These are phyloP conservation scores for Nipponacmea schrenckii DNA, from an alignment of 2,888 invertebrate species.

Conservation along the genomic window DNA sequence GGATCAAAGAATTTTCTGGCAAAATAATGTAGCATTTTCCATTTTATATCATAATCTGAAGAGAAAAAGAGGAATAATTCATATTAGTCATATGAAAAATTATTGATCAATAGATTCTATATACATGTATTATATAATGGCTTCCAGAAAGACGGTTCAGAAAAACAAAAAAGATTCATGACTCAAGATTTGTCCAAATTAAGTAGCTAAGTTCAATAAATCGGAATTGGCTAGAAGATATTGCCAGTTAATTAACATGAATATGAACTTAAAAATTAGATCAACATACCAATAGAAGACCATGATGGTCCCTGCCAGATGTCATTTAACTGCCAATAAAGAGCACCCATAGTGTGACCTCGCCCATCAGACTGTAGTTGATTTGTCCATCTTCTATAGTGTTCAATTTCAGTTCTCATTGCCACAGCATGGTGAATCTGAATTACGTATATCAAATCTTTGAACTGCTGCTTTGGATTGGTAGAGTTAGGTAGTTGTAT, in stretches of 20 bases:
- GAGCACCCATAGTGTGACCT: constrained; percentile 91
- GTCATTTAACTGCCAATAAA: constrained; percentile 98
- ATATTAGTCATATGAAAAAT: no score
- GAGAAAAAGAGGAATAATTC: constrained; percentile 24
- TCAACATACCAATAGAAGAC: constrained; percentile 69
- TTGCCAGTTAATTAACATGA: no score
- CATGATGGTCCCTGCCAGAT: constrained; percentile 98
- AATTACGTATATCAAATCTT: constrained; percentile 82
- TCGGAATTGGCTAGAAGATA: no score
- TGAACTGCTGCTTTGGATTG: constrained; percentile 70
- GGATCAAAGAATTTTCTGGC: constrained; percentile 84
- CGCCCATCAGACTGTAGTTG: constrained; percentile 67
- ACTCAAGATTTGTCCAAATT: no score
- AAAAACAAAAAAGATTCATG: no score
- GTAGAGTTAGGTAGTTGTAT: constrained; percentile 73
- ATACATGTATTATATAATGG: no score
- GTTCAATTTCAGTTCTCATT: constrained; percentile 85
- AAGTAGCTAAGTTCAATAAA: no score
- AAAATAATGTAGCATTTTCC: constrained; percentile 92
- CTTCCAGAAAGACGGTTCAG: no score
- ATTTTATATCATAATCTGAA: constrained; percentile 79
- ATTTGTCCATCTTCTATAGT: constrained; percentile 61
- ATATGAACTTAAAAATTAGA: neutral
- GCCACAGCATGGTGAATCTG: constrained; percentile 90
- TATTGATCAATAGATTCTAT: no score